Base-by-base conservation (phyloP, 2,797 vertebrate species). In the Hephaestus fuliginosus region DNA sequence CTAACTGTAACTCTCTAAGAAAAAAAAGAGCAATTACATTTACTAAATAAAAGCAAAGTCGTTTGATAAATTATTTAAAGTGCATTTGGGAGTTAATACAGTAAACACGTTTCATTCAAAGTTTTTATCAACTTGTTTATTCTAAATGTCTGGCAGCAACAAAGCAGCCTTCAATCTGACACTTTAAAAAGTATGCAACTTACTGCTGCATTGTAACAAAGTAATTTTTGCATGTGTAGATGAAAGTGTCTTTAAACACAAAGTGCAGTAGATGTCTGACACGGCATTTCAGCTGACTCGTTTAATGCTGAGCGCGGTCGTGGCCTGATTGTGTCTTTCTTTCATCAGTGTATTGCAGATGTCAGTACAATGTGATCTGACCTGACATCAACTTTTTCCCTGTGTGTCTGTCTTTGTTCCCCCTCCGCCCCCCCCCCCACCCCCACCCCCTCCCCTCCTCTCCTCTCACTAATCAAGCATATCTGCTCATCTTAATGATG, bases 401-500 rank as follows among this genome's bases (percentile, higher is more conserved):
- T 28, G 61, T 18, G 44, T 44, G 65, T 67, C 63, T 39, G 77
- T 28, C 84, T 83, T 83, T 86, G 71, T 75, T 84, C 73, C 30
- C 30, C 30, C 30, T 33, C 5, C 3, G 30, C 30, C 30, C 30
- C 5, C 30, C 30, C 3, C 30, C 30, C 5, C 3, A 3, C 30
- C 30, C 30, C 5, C 30, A 1, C 3, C 30, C 30, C 30, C 30
- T 33, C 5, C 30, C 30, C 30, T 33, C 30, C 69, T 73, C 63
- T 76, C 53, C 70, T 86, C 75, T 55, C 18, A 8, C 69, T 46
- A 78, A 76, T 80, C 52, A 72, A 76, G 78, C 86, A 79, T 86
- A 90, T 93, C 89, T 88, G 81, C 44, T 83, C 80, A 92, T 91
- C 86, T 93, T 84, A 85, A 93, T 74, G 86, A 87, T 70, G 69